A percentile compares a stretch with the other conserved stretches of the same genome.
These are phyloP conservation scores for Poecilia picta DNA, from an alignment of 2,797 vertebrate species.

Conservation along the genomic window DNA sequence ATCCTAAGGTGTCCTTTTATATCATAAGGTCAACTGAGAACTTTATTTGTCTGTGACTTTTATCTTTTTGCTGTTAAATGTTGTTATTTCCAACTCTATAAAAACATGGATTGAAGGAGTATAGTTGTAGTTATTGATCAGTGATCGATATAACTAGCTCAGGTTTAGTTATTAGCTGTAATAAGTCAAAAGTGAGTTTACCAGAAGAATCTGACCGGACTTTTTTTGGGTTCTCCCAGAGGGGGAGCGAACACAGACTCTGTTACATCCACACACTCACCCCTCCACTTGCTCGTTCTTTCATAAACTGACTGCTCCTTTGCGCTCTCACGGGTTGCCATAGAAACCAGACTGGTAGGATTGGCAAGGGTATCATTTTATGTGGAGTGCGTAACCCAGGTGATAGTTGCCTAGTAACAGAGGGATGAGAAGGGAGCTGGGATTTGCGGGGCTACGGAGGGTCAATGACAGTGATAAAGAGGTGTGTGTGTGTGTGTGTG, in stretches of 20 bases:
- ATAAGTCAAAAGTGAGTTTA: background rate
- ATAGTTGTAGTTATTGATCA: background rate
- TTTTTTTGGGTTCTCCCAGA: constrained; percentile 5
- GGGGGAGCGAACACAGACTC: constrained; percentile 5
- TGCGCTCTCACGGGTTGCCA: constrained; percentile 61
- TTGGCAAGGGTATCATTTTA: constrained; percentile 76
- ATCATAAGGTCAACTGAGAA: background rate
- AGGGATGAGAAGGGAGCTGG: constrained; percentile 52
- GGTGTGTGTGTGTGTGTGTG: constrained; percentile 15
- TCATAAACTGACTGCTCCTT: constrained; percentile 62
- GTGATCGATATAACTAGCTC: background rate
- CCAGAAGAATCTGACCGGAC: constrained; percentile 4
- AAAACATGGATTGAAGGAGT: background rate
- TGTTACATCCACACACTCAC: constrained; percentile 17
- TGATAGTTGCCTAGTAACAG: constrained; percentile 85
- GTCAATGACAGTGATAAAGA: constrained; percentile 62
- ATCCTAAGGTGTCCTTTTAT: constrained; percentile 22
- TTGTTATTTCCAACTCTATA: background rate
- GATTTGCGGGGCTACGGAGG: constrained; percentile 44
- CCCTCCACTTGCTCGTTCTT: constrained; percentile 45
- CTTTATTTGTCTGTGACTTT: background rate
- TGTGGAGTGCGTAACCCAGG: constrained; percentile 77
- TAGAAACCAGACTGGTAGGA: constrained; percentile 75
- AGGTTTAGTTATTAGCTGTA: background rate
- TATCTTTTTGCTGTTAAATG: background rate